Evolutionary conservation across 2,113 vertebrate species (phyloP), one percentile per base, ranked within the genome.

Genomic region (Brienomyrus longianalis): DNA sequence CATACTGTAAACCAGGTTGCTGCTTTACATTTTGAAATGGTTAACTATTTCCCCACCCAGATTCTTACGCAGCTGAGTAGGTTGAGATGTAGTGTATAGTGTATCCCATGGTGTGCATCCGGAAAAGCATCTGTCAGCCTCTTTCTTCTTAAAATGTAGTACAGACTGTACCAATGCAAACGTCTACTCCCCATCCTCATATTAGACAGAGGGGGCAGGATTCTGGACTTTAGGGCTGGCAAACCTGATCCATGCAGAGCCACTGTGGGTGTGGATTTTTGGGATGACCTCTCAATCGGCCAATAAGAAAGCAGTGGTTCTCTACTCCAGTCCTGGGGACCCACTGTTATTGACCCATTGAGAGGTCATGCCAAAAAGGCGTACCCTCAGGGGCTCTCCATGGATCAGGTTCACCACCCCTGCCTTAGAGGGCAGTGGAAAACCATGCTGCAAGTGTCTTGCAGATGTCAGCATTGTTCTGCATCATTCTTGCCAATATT

Each of bases 401-500:
- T n/a, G 56, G 23, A 62, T 62, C 56, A 62, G 56, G 56, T 62
- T 62, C n/a, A 10, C 62, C 9, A 10, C 45, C 39, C 43, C 21
- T n/a, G 56, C 23, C 56, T 84, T 23, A 47, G 10, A 45, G 23
- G 15, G 9, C n/a, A 84, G 85, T 35, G 27, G 85, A 51, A 31
- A 39, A 19, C n/a, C n/a, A 31, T 19, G 27, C 51, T 87, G 13
- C 39, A 27, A 87, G 51, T 48, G 51, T 87, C 51, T 87, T 54
- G 51, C 85, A 86, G 85, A 86, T 52, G 27, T 52, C 85, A 86
- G 85, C 27, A 87, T 35, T 54, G 23, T 54, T 21, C 27, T 54
- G 85, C 51, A 56, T 35, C 35, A n/a, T 87, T 56, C 27, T 87
- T 52, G 85, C 85, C 85, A 31, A 19, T 87, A 87, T 19, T 87